Percentiles rank a stretch among this genome's conserved stretches.
Conservation (phyloP, 2,888 invertebrate genomes). For the Melanotus villosus region DNA sequence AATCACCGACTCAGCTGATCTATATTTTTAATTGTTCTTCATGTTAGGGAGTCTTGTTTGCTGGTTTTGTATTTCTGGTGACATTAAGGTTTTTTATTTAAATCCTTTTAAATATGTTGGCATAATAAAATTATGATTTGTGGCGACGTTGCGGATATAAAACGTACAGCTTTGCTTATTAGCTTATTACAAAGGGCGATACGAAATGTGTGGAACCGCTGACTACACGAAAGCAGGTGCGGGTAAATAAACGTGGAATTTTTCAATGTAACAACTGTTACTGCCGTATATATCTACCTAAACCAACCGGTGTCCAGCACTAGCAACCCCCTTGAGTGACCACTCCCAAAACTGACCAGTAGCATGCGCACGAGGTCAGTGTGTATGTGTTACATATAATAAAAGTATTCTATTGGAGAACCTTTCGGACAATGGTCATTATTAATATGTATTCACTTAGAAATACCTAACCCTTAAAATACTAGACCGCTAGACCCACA, state of each 20-base stretch:
- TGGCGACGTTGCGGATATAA: no score
- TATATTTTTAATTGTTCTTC: conserved; percentile 54
- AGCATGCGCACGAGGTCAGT: conserved; percentile 57
- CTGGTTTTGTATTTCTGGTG: conserved; percentile 42
- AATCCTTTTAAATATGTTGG: neutral
- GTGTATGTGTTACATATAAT: conserved; percentile 38
- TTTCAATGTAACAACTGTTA: conserved; percentile 29
- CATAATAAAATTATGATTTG: no score
- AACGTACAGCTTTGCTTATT: no score
- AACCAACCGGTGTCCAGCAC: conserved; percentile 60
- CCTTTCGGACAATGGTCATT: conserved; percentile 43
- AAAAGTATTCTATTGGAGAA: conserved; percentile 42
- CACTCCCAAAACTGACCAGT: conserved; percentile 66
- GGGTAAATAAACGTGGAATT: conserved; percentile 17
- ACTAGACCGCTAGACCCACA: no score
- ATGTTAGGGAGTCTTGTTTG: conserved; percentile 57
- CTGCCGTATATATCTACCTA: conserved; percentile 41
- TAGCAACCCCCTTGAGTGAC: conserved; percentile 63
- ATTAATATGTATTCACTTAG: neutral
- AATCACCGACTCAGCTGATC: conserved; percentile 55
- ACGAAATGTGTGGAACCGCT: conserved; percentile 6
- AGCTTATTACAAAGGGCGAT: no score
- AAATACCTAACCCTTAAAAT: no score
- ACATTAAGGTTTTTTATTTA: conserved; percentile 16
- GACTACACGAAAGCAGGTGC: conserved; percentile 4